Evolutionary conservation across 2,113 vertebrate genomes (phyloP), one percentile per base, ranked within the genome.

Genomic region (Labeo catla): DNA sequence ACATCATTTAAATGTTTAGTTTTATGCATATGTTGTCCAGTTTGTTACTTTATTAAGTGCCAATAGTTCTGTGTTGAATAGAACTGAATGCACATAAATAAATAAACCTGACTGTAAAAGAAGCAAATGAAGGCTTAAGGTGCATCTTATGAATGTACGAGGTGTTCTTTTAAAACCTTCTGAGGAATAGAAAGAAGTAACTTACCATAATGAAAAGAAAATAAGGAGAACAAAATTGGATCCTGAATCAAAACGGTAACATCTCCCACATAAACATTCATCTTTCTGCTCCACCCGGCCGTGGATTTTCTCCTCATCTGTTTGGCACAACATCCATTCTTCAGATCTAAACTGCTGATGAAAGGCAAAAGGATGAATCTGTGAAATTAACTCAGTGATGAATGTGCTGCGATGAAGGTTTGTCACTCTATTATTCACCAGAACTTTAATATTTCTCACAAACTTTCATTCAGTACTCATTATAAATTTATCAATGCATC

Each of bases 201-300:
- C 52, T 7, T 19, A 39, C 28, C 52, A 12, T 79, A 79, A 59
- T 59, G 28, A 59, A 78, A 78, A 59, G 76, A 57, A 57, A 76
- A 76, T 7, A 6, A 49, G 47, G 43, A n/a, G 9, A 11, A 76
- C n/a, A 49, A 13, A 76, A 49, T 45, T 76, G 45, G 21, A 76
- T 50, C 45, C 72, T 23, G n/a, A 76, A 49, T 50, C n/a, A 50
- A 76, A 49, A 49, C 45, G 4, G 49, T 19, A 54, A 54, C 23
- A 19, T 50, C 16, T 68, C 43, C 59, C 23, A 68, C 12, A 50
- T 34, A 66, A 82, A 50, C 63, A 50, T 28, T 10, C 23, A 65
- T 65, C 19, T 65, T 81, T 81, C 50, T 65, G 10, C 5, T 65
- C 21, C 12, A 23, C 6, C 21, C 0, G 39, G 47, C 78, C 65